Evolutionary conservation across 2,113 vertebrate species (phyloP), one percentile per base, ranked within the genome.

Genomic region (Hyla sarda): DNA sequence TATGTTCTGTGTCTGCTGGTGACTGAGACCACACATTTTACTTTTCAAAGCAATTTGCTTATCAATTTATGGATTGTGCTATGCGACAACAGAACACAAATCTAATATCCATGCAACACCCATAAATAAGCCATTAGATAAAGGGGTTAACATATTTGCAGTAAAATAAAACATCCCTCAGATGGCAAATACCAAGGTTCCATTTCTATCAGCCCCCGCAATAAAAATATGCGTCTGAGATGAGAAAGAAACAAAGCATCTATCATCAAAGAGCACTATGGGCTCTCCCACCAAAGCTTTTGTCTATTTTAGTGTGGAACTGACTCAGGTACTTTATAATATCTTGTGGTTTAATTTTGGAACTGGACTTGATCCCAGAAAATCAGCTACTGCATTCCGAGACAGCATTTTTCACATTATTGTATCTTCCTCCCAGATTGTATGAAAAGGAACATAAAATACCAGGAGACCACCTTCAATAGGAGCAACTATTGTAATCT

Each of bases 291-390:
- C 83, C 37, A 62, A 84, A 77, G 28, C 73, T 62, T 76, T 65
- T 84, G 72, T 84, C 83, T 84, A 76, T 77, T 76, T 76, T 76
- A 50, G 72, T 50, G 72, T 62, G 72, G 82, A 58, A 47, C 50
- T 84, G 82, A 84, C 72, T 84, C 73, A 84, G 83, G 83, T 84
- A 84, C 83, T 76, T 83, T 84, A 37, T 84, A 84, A 84, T 84
- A 84, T 65, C 56, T 84, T 84, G 83, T 25, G 83, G 83, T 84
- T 84, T 84, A 75, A 84, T 84, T 84, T 76, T 84, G 37, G 73
- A 84, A 76, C 83, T 84, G 83, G 83, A 84, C 72, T 65, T 84
- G 72, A 84, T 84, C 83, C 83, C 72, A 76, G 83, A 84, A 84
- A 76, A 76, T 76, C 72, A 65, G 83, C 54, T 84, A 41, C 83